Evolutionary conservation across 2,797 vertebrate genomes (phyloP).

Genomic region (Paramormyrops hopkinsi): DNA sequence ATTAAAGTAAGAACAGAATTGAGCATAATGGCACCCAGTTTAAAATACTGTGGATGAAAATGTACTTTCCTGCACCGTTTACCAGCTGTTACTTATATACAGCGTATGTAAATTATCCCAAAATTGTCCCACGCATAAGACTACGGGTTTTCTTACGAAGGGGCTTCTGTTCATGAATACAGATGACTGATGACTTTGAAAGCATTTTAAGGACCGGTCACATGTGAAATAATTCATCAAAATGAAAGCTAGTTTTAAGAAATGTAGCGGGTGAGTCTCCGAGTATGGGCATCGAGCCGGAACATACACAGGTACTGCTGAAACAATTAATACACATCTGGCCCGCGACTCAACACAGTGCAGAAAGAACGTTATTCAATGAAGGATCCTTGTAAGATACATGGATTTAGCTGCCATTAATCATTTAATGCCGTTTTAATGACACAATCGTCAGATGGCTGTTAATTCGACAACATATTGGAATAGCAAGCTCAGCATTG

Average conservation of each 20-base stretch:
- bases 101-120: neutral
- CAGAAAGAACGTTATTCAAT: conserved; percentile 87
- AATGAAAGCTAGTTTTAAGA: conserved; percentile 19
- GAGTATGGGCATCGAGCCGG: conserved; percentile 45
- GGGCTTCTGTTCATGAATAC: neutral
- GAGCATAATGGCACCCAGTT: neutral
- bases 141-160: neutral
- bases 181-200: neutral
- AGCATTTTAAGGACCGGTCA: conserved; percentile 15
- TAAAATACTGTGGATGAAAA: neutral
- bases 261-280: conserved; percentile 11
- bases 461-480: conserved; percentile 56
- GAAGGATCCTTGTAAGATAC: conserved; percentile 71
- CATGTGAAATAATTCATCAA: conserved; percentile 33
- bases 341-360: conserved; percentile 77
- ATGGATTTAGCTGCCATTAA: conserved; percentile 80
- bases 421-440: conserved; percentile 75
- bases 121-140: neutral
- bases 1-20: neutral
- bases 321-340: conserved; percentile 84
- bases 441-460: conserved; percentile 65
- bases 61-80: neutral
- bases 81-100: neutral
- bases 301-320: conserved; percentile 74
- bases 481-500: conserved; percentile 41